These are phyloP conservation scores for Ianthella basta DNA, from an alignment of 37 sponge, comb jelly and placozoan genomes.

Conservation along the genomic window DNA sequence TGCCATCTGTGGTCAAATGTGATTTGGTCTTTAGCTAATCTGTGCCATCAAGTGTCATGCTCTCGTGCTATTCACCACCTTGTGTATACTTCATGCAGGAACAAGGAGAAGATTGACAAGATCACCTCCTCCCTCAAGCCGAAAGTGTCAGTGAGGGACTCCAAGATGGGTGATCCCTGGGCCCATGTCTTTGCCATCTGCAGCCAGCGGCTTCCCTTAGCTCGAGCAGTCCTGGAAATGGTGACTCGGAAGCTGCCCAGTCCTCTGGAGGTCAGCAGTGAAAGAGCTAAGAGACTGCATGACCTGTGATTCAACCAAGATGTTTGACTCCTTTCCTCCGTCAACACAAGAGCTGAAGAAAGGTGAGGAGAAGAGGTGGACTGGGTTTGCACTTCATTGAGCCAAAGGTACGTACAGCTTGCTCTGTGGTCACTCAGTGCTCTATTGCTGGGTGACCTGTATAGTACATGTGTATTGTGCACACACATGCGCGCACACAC, in stretches of 20 bases:
- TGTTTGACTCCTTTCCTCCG: slow-evolving; percentile 75
- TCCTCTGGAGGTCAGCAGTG: not conserved
- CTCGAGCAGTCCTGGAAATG: not conserved
- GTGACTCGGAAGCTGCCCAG: not conserved
- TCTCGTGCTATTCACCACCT: too few species aligned
- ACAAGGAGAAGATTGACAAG: slow-evolving; percentile 86
- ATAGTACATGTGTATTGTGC: not conserved
- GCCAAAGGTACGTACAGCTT: not conserved
- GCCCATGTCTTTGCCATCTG: not conserved
- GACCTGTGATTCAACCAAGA: slow-evolving; percentile 20
- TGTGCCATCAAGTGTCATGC: too few species aligned
- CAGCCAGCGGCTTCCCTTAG: not conserved
- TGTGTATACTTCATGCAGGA: too few species aligned
- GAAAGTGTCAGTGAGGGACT: slow-evolving; percentile 82
- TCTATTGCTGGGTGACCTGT: not conserved
- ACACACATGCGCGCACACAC: slow-evolving; percentile 34
- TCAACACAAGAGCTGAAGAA: slow-evolving; percentile 72
- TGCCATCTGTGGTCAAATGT: too few species aligned
- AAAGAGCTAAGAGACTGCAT: not conserved
- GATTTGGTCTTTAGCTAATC: too few species aligned
- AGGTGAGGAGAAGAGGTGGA: not conserved
- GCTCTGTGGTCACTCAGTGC: not conserved
- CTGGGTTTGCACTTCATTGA: not conserved
- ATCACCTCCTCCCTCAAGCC: slow-evolving; percentile 77
- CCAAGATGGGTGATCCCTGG: not conserved